Conservation (phyloP, 2,797 vertebrate species). For the Cyprinodon diabolis region DNA sequence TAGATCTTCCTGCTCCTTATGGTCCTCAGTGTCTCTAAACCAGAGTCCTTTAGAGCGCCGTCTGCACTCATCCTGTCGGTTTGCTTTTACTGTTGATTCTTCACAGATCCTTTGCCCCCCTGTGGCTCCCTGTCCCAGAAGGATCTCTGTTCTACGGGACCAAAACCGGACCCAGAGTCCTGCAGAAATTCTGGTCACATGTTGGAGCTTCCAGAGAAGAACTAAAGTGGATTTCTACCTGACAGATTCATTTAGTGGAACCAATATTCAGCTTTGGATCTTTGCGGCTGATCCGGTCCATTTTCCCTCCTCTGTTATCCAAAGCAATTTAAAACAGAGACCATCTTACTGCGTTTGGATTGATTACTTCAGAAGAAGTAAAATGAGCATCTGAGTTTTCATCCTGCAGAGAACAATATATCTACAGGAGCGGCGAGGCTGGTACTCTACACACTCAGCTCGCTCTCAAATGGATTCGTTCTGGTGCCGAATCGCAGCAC, state of each 20-base stretch:
- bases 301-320: background rate
- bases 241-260: slow-evolving; percentile 25
- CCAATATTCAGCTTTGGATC: background rate
- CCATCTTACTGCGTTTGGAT: background rate
- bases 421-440: background rate
- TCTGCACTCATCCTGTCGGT: too few relatives aligned
- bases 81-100: too few relatives aligned
- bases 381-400: background rate
- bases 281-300: background rate
- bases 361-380: background rate
- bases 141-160: too few relatives aligned
- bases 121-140: too few relatives aligned
- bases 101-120: too few relatives aligned
- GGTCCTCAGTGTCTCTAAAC: too few relatives aligned
- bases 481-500: slow-evolving; percentile 17
- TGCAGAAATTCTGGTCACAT: slow-evolving; percentile 48
- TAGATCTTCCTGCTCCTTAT: too few relatives aligned
- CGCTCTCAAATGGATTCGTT: slow-evolving; percentile 30
- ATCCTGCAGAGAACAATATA: background rate
- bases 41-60: too few relatives aligned
- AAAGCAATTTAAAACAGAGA: background rate
- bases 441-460: background rate
- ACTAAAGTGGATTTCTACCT: slow-evolving; percentile 9
- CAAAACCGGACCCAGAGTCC: slow-evolving; percentile 31
- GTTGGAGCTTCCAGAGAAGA: slow-evolving; percentile 42